A percentile compares a stretch with the other conserved stretches of the same genome.
Conservation (phyloP, 2,113 vertebrate genomes). For the Limanda limanda region DNA sequence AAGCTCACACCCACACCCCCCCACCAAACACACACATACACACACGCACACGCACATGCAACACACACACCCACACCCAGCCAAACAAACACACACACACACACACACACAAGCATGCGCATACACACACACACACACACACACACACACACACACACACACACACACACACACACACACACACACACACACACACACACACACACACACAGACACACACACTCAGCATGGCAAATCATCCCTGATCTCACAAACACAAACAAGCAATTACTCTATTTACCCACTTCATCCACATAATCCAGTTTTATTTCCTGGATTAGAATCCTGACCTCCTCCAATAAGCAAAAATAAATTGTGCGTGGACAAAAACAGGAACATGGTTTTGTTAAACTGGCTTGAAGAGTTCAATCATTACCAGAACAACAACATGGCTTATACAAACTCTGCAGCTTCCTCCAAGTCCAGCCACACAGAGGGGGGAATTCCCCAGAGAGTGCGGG, state of each 20-base stretch:
- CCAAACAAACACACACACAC: slow-evolving; percentile 7
- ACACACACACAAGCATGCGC: not conserved
- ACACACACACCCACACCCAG: slow-evolving; percentile 4
- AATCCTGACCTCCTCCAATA: slow-evolving; percentile 4
- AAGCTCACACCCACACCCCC: slow-evolving; percentile 5
- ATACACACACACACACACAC: slow-evolving; percentile 7
- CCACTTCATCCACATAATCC: slow-evolving; percentile 22
- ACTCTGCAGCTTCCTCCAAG: slow-evolving; percentile 43
- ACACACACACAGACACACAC: slow-evolving; percentile 22
- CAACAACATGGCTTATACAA: slow-evolving; percentile 15
- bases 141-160: slow-evolving; percentile 7
- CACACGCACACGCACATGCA: not conserved
- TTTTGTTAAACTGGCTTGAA: slow-evolving; percentile 17
- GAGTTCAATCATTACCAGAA: slow-evolving; percentile 31
- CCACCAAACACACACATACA: slow-evolving; percentile 11
- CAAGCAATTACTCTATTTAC: slow-evolving; percentile 34
- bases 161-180: slow-evolving; percentile 1
- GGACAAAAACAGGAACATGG: slow-evolving; percentile 2
- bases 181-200: slow-evolving; percentile 6
- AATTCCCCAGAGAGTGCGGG: slow-evolving; percentile 41
- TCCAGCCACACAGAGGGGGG: slow-evolving; percentile 55
- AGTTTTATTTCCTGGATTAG: slow-evolving; percentile 17
- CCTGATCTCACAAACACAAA: slow-evolving; percentile 23
- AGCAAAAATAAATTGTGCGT: not conserved
- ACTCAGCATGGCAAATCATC: slow-evolving; percentile 62